Base-by-base conservation (phyloP, 2,113 vertebrate genomes). In the Rhabdornis inornatus region DNA sequence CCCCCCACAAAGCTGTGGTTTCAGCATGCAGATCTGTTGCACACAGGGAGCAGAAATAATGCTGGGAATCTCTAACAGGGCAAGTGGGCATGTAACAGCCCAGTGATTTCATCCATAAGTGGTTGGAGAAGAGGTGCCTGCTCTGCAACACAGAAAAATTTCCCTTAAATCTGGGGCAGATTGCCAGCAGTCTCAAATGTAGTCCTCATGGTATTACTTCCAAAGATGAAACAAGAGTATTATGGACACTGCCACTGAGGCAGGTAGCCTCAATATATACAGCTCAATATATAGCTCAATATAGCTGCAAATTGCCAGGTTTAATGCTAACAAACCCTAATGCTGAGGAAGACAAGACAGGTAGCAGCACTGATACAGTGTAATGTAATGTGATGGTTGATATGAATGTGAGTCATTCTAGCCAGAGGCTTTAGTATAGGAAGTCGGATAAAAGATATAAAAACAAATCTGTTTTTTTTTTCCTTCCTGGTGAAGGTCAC, bases 361-460 rank as follows among this genome's bases (percentile, higher is more conserved):
- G 80, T 83, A 91, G 45, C 69, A 92, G 64, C 45, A 66, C 64
- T 59, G 59, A 40, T 75, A 71, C 37, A 64, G 68, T 3, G 0
- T 80, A 94, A 88, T 83, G 45, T 87, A 87, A 87, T 81, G 66
- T 6, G 37, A 72, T 89, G 83, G 74, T 39, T 92, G 90, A 70
- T 92, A 83, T 14, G 75, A 89, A 72, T 39, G 64, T 96, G 95
- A 97, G 71, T 96, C 91, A 95, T 93, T 94, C 50, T 96, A 84
- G 64, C 92, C 79, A 94, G 82, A 93, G 57, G 65, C 68, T 93
- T 92, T 69, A 61, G 83, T 79, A 69, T 90, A 87, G 94, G 94
- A 97, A 93, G 83, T 79, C 0, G 13, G 59, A 84, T 92, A 92
- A 86, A 92, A 91, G 89, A 94, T 85, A 85, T 71, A 79, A 88